Conservation (phyloP, 2,888 invertebrate species). For the Lapara coniferarum region DNA sequence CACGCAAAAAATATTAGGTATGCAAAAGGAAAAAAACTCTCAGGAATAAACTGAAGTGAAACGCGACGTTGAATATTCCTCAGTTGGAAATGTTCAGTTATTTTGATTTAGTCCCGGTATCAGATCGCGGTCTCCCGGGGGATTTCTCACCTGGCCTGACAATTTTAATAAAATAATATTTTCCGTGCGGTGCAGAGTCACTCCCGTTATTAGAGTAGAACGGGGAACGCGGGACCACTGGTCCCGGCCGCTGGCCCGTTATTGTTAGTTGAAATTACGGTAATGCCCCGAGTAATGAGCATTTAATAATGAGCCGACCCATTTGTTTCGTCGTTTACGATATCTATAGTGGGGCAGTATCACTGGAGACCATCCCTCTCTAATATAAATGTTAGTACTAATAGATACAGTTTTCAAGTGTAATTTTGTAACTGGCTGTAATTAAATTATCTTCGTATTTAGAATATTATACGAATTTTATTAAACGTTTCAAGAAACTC, state of each 20-base stretch:
- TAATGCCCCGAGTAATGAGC: slow-evolving; percentile 37
- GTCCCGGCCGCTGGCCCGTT: slow-evolving; percentile 35
- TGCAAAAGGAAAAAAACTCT: slow-evolving; percentile 35
- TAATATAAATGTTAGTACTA: not conserved
- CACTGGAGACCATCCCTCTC: not conserved
- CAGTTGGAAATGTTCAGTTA: slow-evolving; percentile 61
- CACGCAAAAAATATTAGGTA: slow-evolving; percentile 36
- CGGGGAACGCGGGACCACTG: slow-evolving; percentile 29
- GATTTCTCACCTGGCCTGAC: slow-evolving; percentile 41
- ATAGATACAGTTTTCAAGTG: not conserved
- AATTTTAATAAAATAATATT: slow-evolving; percentile 47
- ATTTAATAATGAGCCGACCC: slow-evolving; percentile 36
- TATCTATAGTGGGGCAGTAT: not conserved
- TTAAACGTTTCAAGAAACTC: not conserved
- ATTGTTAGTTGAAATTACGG: slow-evolving; percentile 44
- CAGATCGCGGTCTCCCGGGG: slow-evolving; percentile 42
- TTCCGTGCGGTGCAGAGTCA: slow-evolving; percentile 31
- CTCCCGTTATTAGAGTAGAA: slow-evolving; percentile 37
- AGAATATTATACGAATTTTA: not conserved
- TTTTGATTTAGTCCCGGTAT: slow-evolving; percentile 64
- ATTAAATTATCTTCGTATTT: not conserved
- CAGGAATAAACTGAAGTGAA: slow-evolving; percentile 39
- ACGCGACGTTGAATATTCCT: slow-evolving; percentile 51
- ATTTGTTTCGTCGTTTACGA: slow-evolving; percentile 4
- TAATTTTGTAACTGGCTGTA: not conserved